Evolutionary conservation across 1,140 invertebrate species (phyloP).

Genomic region (Panagrolaimus sp.): DNA sequence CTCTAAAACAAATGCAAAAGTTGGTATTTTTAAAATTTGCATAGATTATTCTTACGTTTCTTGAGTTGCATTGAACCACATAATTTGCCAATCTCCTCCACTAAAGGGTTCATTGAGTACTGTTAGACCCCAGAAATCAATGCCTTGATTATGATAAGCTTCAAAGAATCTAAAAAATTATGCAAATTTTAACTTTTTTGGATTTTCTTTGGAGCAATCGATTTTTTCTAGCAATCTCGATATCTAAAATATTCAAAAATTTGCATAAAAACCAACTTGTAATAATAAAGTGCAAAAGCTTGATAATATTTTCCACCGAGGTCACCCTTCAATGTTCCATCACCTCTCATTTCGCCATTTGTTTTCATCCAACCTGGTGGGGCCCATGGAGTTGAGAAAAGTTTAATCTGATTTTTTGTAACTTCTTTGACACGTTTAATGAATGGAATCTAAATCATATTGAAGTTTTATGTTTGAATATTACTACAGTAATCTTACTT

Average conservation of each 20-base stretch:
- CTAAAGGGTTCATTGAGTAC: conserved; percentile 67
- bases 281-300: conserved; percentile 65
- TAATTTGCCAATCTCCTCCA: conserved; percentile 67
- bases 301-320: conserved; percentile 69
- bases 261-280: not conserved
- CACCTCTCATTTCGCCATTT: conserved; percentile 65
- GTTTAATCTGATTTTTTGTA: conserved; percentile 60
- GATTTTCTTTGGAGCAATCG: not conserved
- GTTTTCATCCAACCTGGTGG: conserved; percentile 89
- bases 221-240: conserved; percentile 57
- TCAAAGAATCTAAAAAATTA: conserved; percentile 64
- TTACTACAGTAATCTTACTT: conserved; percentile 61
- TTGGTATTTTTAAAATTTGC: not conserved
- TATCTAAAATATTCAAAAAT: conserved; percentile 75
- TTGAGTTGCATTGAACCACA: conserved; percentile 70
- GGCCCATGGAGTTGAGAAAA: conserved; percentile 75
- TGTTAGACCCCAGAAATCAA: conserved; percentile 68
- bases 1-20: conserved; percentile 35
- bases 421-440: conserved; percentile 64
- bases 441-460: conserved; percentile 67
- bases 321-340: conserved; percentile 65
- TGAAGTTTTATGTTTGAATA: conserved; percentile 9
- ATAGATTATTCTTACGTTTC: conserved; percentile 36
- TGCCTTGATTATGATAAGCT: conserved; percentile 64
- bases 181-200: not conserved